phyloP scores from a whole-genome alignment of 2,113 vertebrate species.

The Phaethornis superciliosus region DNA sequence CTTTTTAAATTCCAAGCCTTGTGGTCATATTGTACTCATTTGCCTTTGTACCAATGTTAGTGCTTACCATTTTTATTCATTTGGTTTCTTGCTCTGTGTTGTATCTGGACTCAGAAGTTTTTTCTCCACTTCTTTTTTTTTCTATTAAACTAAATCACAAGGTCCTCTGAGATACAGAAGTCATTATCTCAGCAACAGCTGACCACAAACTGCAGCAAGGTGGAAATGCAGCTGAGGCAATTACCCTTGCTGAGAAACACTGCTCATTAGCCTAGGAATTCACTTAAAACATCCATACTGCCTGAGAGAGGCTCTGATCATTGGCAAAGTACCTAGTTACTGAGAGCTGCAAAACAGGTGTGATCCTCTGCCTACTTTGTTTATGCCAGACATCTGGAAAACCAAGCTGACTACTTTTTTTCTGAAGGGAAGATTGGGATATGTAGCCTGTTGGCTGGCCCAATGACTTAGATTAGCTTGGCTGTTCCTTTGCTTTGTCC shows the following conservation, averaged over 20 bases:
- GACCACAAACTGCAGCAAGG: neutral
- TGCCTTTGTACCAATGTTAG: neutral
- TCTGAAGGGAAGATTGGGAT: neutral
- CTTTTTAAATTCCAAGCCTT: neutral
- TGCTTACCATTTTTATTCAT: neutral
- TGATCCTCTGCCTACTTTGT: neutral
- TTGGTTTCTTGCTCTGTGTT: accelerated
- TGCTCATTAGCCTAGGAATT: neutral
- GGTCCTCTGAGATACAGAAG: neutral
- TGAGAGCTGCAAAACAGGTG: neutral
- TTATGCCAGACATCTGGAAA: neutral
- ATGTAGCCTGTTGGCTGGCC: neutral
- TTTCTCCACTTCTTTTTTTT: neutral
- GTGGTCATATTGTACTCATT: neutral
- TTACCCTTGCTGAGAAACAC: neutral
- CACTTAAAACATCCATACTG: neutral
- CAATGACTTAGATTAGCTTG: neutral
- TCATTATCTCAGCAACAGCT: neutral
- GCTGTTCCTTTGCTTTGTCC: neutral
- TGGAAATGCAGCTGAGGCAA: neutral
- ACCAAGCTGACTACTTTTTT: neutral
- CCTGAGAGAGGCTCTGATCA: neutral
- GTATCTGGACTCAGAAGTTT: neutral
- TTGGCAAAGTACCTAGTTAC: neutral
- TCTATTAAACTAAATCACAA: neutral